Evolutionary conservation across 2,113 vertebrate genomes (phyloP).

Genomic region (Syngnathus typhle): DNA sequence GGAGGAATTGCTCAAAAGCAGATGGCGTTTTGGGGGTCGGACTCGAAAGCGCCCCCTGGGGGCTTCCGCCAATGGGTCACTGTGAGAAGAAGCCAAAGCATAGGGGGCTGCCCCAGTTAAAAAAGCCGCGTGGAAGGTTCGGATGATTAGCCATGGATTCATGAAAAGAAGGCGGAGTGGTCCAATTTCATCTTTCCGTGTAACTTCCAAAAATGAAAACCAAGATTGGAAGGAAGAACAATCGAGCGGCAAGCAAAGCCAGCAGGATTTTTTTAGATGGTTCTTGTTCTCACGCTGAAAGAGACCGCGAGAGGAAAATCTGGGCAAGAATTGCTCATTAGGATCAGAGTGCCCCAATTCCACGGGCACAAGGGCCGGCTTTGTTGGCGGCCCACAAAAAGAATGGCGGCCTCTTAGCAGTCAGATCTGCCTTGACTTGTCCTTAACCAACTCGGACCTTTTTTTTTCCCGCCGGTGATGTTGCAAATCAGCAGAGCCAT

Average conservation of each 20-base stretch:
- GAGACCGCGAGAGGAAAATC: slow-evolving; percentile 37
- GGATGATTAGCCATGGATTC: neutral
- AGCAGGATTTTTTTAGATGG: slow-evolving; percentile 10
- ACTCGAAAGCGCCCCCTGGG: slow-evolving; percentile 38
- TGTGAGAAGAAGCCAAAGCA: slow-evolving; percentile 28
- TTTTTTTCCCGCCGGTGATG: neutral
- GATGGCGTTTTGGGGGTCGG: slow-evolving; percentile 47
- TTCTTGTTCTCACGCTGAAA: neutral
- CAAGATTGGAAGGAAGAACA: slow-evolving; percentile 26
- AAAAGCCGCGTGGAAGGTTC: neutral
- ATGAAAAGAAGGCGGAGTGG: neutral
- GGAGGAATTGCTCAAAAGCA: slow-evolving; percentile 45
- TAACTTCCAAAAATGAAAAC: neutral
- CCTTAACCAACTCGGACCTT: neutral
- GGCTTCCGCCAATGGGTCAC: slow-evolving; percentile 32
- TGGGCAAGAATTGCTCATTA: slow-evolving; percentile 64
- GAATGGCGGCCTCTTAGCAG: slow-evolving; percentile 57
- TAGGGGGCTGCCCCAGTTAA: slow-evolving; percentile 7
- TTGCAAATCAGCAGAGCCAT: neutral
- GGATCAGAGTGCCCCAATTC: slow-evolving; percentile 69
- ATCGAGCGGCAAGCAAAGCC: slow-evolving; percentile 28
- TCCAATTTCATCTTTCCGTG: no score
- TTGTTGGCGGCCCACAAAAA: slow-evolving; percentile 61
- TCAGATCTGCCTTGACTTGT: slow-evolving; percentile 23
- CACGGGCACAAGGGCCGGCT: slow-evolving; percentile 57